Evolutionary conservation across 2,888 invertebrate species (phyloP).

Genomic region (Sipha maydis): DNA sequence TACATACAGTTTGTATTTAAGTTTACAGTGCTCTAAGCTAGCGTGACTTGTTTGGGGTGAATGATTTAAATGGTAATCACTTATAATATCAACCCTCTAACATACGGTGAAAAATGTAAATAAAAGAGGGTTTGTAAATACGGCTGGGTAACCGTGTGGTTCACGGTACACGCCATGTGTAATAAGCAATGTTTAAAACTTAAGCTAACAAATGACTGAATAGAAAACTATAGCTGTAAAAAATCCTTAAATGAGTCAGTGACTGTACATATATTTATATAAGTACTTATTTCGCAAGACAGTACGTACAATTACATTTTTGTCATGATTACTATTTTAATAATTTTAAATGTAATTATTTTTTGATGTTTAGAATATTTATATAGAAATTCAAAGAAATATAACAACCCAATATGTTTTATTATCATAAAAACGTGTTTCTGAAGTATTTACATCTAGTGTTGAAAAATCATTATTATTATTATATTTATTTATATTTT

Average conservation of each 20-base stretch:
- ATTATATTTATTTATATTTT: too few relatives aligned
- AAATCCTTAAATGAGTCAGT: neutral
- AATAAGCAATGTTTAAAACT: neutral
- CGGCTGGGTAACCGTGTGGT: neutral
- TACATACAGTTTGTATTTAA: neutral
- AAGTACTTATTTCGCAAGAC: neutral
- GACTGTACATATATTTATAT: neutral
- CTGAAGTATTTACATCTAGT: too few relatives aligned
- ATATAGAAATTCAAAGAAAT: too few relatives aligned
- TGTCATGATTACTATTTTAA: too few relatives aligned
- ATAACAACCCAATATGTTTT: too few relatives aligned
- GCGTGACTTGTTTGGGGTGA: slow-evolving; percentile 15
- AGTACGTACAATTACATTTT: too few relatives aligned
- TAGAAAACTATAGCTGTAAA: neutral
- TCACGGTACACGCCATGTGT: neutral
- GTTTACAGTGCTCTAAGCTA: neutral
- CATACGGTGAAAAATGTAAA: slow-evolving; percentile 20
- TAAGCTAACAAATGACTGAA: neutral
- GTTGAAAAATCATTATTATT: too few relatives aligned
- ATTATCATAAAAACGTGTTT: too few relatives aligned
- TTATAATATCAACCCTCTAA: slow-evolving; percentile 16
- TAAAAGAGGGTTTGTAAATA: slow-evolving; percentile 13
- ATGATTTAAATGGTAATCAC: slow-evolving; percentile 28
- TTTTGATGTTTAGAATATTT: too few relatives aligned
- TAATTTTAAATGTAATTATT: too few relatives aligned